These are phyloP conservation scores for Miltochrista miniata DNA, from an alignment of 2,888 invertebrate species.

Conservation along the genomic window DNA sequence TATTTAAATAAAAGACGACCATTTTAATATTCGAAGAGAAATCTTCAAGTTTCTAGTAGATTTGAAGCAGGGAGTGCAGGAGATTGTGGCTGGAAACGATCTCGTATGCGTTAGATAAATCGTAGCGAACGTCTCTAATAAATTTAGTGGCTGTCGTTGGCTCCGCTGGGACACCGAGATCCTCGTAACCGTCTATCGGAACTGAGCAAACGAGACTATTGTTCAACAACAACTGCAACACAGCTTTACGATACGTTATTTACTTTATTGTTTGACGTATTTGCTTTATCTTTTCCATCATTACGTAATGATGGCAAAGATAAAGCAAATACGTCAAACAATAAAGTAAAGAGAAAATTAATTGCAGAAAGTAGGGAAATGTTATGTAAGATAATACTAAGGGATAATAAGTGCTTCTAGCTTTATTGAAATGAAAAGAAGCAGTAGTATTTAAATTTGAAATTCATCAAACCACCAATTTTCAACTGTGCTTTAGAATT, in stretches of 20 bases:
- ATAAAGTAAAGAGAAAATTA: no score
- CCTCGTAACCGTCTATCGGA: background rate
- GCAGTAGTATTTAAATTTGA: no score
- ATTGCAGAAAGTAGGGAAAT: no score
- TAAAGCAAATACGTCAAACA: no score
- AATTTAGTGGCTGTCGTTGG: conserved; percentile 22
- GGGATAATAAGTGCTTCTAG: no score
- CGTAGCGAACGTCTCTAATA: conserved; percentile 19
- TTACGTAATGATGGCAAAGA: no score
- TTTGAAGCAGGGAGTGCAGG: conserved; percentile 22
- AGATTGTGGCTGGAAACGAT: conserved; percentile 13
- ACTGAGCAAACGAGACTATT: conserved; percentile 1
- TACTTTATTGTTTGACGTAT: no score
- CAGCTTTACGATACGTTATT: background rate
- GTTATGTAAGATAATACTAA: no score
- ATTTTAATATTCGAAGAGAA: conserved; percentile 26
- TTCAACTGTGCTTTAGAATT: no score
- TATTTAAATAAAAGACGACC: conserved; percentile 13
- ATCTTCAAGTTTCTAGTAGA: conserved; percentile 14
- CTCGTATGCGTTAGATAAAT: conserved; percentile 26
- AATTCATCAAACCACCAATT: no score
- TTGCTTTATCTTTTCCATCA: no score
- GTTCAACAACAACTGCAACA: background rate
- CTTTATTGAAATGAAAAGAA: no score
- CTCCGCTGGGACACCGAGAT: background rate